These are phyloP conservation scores for Hemicordylus capensis DNA, from an alignment of 2,113 vertebrate species.

Conservation along the genomic window DNA sequence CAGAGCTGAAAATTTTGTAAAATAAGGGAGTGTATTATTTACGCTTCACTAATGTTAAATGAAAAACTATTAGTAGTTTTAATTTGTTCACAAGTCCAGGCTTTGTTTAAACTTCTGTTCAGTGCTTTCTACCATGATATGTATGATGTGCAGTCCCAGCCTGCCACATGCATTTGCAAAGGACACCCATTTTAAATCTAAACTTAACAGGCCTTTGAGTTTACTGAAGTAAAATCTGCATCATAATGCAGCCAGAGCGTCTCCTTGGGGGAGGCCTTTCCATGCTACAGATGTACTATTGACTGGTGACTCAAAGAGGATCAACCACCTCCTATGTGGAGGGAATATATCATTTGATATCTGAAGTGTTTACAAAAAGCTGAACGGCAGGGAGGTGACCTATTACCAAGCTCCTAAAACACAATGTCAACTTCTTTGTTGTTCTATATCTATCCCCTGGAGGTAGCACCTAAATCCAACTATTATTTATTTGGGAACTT, in stretches of 20 bases:
- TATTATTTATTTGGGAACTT: background rate
- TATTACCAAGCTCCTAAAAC: background rate
- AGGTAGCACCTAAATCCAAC: background rate
- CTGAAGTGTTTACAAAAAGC: slow-evolving; percentile 19
- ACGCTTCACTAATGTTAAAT: background rate
- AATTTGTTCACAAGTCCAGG: background rate
- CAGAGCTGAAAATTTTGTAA: background rate
- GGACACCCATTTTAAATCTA: background rate
- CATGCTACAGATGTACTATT: background rate
- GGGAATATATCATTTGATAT: background rate
- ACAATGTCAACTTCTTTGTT: background rate
- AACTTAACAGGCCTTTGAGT: background rate
- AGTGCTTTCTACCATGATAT: background rate
- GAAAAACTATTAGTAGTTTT: background rate
- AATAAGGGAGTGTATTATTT: background rate
- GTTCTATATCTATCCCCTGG: background rate
- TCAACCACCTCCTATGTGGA: fast-evolving
- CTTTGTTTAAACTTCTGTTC: background rate
- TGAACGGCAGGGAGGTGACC: background rate
- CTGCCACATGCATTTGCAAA: background rate
- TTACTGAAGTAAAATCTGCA: background rate
- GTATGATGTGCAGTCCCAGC: background rate
- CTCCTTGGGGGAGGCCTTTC: background rate
- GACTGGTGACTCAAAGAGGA: background rate
- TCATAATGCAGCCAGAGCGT: background rate